Evolutionary conservation across 2,888 invertebrate species (phyloP), one percentile per base, ranked within the genome.

Genomic region (Acanthoscelides obtectus): DNA sequence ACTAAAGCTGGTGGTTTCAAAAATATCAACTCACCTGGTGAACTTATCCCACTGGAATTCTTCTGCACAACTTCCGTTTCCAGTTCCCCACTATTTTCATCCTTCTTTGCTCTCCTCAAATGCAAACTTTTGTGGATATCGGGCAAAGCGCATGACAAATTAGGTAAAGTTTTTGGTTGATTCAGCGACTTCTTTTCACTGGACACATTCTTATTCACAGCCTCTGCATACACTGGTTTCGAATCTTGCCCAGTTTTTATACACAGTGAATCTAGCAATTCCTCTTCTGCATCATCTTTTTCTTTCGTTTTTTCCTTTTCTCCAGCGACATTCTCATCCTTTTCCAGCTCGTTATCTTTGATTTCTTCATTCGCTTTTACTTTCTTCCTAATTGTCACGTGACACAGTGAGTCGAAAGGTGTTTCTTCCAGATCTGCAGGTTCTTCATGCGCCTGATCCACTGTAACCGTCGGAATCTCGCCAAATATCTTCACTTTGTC

Each of bases 41-140:
- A 89, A 82, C 89, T 83, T 79, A 89, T 79, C 78, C 88, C 79
- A 69, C 80, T 80, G n/a, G 76, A 72, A 17, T 73, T 75, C 64
- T 84, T 73, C 63, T 22, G 20, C 3, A 1, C 20, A 1, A 21
- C 66, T 66, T 72, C 73, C n/a, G 71, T 71, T 71, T 74, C 75
- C 1, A 45, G 17, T 1, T 45, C 45, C 12, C 17, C 17, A 63
- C 71, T 74, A 27, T 77, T 75, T 8, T 72, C 72, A 22, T 72
- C 72, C 22, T 72, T 75, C 64, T 22, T 45, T 20, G 22, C 8
- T 22, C 75, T 72, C 64, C 81, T 82, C 66, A 79, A 75, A 70
- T 83, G 83, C 67, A 81, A 76, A 8, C 79, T 78, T 69, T 79
- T 79, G 75, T 83, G 83, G 22, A 81, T 77, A 25, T 83, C 79